Evolutionary conservation across 1,140 invertebrate genomes (phyloP), one percentile per base, ranked within the genome.

Genomic region (Heliconius congener): DNA sequence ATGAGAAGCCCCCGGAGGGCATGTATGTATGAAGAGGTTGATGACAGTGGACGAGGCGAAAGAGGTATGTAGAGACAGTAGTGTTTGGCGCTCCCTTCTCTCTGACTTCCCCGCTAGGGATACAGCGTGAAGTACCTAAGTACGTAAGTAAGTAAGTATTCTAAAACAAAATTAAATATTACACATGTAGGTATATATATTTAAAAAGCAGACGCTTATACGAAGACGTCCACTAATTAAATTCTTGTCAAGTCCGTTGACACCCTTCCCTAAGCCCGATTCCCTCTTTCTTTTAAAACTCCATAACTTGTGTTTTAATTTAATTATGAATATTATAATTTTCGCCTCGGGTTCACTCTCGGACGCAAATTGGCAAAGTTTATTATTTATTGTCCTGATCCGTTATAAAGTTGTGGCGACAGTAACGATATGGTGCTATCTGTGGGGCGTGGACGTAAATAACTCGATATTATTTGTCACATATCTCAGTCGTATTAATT

Each of bases 301-400:
- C 85, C 85, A 89, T 89, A 92, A 91, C 87, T 92, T 92, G 89
- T 85, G 88, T 91, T 91, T 91, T 89, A 92, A 93, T 91, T 92
- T 91, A 92, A 92, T 91, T 91, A 91, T 87, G 85, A 84, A 80
- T 85, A 87, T 91, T 91, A 90, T 92, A 92, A 92, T 92, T 91
- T 88, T 89, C 87, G 83, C 86, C 82, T 76, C 84, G 83, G 84
- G 85, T 81, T 84, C 85, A 83, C 84, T 86, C 74, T 82, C 57
- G 74, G 85, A 87, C 86, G 83, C 82, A 88, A 93, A 93, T 91
- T 93, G 87, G 84, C 77, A 87, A 93, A 93, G 87, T 93, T 93
- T 89, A 82, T 87, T 91, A 91, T 93, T 91, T 91, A 91, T 91
- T 81, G 84, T 86, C 75, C 80, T 78, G 84, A 90, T 90, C 85